Conservation (phyloP, 2,797 vertebrate species). For the Falco concolor region DNA sequence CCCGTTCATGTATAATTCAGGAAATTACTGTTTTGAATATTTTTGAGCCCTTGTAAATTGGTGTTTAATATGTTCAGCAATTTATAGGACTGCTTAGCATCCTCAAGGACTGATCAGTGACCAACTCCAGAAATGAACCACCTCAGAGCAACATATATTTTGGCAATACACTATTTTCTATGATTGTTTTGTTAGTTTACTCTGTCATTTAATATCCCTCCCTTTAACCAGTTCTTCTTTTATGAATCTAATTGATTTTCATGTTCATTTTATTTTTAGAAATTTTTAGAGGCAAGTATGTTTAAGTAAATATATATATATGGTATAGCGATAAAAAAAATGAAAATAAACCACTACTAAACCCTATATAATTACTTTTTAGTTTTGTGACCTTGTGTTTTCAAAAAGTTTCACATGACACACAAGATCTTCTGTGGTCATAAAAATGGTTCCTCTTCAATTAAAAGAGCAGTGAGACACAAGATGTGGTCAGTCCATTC, state of each 20-base stretch:
- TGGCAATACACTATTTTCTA: neutral
- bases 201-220: conserved; percentile 33
- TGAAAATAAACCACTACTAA: conserved; percentile 60
- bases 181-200: conserved; percentile 1
- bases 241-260: conserved; percentile 78
- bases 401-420: conserved; percentile 38
- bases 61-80: neutral
- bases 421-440: conserved; percentile 48
- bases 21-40: neutral
- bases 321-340: conserved; percentile 56
- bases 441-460: conserved; percentile 64
- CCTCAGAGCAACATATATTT: conserved; percentile 34
- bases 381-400: conserved; percentile 49
- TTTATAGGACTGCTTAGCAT: neutral
- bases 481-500: neutral
- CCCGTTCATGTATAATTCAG: neutral
- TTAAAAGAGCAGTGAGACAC: neutral
- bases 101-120: neutral
- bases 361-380: conserved; percentile 48
- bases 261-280: conserved; percentile 93
- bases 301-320: conserved; percentile 66
- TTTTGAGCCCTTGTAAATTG: neutral
- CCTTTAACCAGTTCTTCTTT: conserved; percentile 40
- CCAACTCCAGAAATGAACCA: neutral
- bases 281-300: conserved; percentile 99